Conservation (phyloP, 1,140 invertebrate genomes). For the Heliconius eleuchia region DNA sequence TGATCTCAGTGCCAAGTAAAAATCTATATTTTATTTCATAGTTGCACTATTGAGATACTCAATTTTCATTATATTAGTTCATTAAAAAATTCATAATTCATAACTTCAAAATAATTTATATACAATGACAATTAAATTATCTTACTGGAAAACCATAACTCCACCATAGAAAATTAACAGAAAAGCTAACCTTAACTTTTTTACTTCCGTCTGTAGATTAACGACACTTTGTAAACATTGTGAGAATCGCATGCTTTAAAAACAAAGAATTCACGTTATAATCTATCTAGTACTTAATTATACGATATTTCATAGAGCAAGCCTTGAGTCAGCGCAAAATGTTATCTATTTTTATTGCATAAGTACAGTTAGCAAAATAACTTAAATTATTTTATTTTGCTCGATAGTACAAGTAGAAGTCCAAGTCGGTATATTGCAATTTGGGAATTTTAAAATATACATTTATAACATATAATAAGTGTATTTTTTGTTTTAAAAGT, state of each 20-base stretch:
- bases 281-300: slow-evolving; percentile 23
- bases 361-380: slow-evolving; percentile 16
- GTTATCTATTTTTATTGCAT: slow-evolving; percentile 27
- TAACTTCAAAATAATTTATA: no score
- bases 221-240: slow-evolving; percentile 13
- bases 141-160: neutral
- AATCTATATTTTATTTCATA: no score
- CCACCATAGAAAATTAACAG: neutral
- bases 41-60: no score
- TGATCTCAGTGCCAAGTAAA: no score
- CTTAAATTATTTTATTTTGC: neutral
- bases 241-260: slow-evolving; percentile 18
- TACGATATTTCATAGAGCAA: slow-evolving; percentile 18
- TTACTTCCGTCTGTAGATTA: slow-evolving; percentile 9
- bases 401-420: no score
- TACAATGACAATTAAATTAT: no score
- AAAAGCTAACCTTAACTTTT: slow-evolving; percentile 24
- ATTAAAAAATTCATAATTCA: no score
- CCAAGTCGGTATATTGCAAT: no score
- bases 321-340: slow-evolving; percentile 23
- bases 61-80: neutral
- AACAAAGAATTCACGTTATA: slow-evolving; percentile 31
- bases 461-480: no score
- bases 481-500: no score
- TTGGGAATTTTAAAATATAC: no score